Base-by-base conservation (phyloP, 1,140 invertebrate genomes). In the Drosophila navojoa region DNA sequence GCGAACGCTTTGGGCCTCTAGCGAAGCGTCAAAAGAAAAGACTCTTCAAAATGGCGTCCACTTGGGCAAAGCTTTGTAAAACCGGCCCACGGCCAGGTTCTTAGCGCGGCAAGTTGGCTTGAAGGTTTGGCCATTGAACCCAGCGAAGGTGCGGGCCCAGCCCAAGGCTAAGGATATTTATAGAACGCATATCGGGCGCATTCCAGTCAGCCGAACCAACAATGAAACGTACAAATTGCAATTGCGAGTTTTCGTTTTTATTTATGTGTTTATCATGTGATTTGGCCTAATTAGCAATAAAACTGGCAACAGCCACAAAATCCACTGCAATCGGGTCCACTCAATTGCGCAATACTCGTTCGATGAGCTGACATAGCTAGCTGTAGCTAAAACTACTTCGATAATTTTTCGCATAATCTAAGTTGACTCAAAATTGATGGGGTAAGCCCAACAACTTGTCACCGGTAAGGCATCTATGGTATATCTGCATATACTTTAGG, bases 111-210 rank as follows among this genome's bases (percentile, higher is more conserved):
- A 38, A 57, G 29, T 47, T 64, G 57, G 55, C 25, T 45, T 59
- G n/a, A 47, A 22, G 35, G 47, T 58, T 16, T 67, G 77, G 49
- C 13, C 81, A 61, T 64, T 86, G 76, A 78, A 81, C 82, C 58
- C 54, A 29, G 35, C 9, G 11, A 11, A 64, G 42, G 29, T 19
- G 47, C 11, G 38, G 35, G 50, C 45, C 60, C 50, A 45, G 62
- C n/a, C 42, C 81, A 85, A 85, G 80, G 77, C 53, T 76, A 70
- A 87, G 79, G 79, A 86, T 86, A 86, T 86, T 87, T 87, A 70
- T 86, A 86, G 82, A 67, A 49, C 32, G 32, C 19, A 45, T 4
- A 45, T 38, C 35, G 35, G 35, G 11, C 7, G 32, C 38, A 15
- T 16, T 44, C 10, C 55, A 15, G 29, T 9, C n/a, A 11, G 5